phyloP scores from a whole-genome alignment of 92 coral and sea anemone species.

The Pocillopora grandis region DNA sequence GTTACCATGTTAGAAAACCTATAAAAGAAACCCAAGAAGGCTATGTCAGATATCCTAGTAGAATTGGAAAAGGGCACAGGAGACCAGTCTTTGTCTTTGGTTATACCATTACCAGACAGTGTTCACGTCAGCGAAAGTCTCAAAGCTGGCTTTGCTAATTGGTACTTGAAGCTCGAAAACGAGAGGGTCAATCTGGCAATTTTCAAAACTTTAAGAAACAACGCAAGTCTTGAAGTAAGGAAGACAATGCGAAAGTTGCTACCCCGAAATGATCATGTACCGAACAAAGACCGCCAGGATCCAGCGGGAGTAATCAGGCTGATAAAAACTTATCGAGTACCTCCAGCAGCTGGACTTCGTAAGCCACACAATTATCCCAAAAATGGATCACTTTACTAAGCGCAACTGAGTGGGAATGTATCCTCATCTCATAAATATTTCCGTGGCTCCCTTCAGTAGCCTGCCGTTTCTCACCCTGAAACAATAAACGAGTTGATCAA shows the following conservation, averaged over 20 bases:
- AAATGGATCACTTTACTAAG: too few relatives aligned
- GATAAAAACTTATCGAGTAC: background rate
- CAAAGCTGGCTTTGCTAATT: background rate
- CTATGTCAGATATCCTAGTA: background rate
- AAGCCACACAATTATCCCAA: too few relatives aligned
- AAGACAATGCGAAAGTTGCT: constrained; percentile 23
- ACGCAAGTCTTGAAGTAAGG: background rate
- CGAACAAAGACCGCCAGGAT: constrained; percentile 54
- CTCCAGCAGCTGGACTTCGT: too few relatives aligned
- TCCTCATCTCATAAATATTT: too few relatives aligned
- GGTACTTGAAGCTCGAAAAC: background rate
- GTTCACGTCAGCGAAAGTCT: background rate
- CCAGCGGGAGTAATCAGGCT: constrained; percentile 40
- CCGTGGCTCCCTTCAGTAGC: too few relatives aligned
- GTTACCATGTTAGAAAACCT: background rate
- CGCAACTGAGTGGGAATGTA: too few relatives aligned
- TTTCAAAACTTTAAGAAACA: constrained; percentile 44
- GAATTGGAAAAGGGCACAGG: background rate
- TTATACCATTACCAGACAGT: background rate
- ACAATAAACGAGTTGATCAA: background rate
- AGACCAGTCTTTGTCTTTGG: background rate
- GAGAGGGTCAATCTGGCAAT: constrained; percentile 35
- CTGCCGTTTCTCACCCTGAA: too few relatives aligned
- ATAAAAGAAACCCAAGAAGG: background rate
- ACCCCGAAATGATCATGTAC: constrained; percentile 50